Base-by-base conservation (phyloP, 2,888 invertebrate genomes). In the Tetragnatha montana region DNA sequence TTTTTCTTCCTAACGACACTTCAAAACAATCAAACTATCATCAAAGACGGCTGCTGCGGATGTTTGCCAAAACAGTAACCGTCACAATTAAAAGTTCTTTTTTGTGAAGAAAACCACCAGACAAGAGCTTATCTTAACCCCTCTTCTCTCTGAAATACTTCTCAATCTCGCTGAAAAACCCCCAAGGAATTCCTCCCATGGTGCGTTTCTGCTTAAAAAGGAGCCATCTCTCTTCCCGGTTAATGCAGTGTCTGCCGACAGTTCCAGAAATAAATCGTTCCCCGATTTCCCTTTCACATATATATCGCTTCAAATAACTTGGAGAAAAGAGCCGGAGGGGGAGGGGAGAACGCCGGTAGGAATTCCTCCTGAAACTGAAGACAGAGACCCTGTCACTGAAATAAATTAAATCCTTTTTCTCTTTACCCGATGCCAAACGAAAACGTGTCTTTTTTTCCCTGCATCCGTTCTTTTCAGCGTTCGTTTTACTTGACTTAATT, bases 241-340 rank as follows among this genome's bases (percentile, higher is more conserved):
- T 86, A 86, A 86, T 86, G 86, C 71, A 86, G 80, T 86, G 80
- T 86, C 86, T 86, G 86, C 80, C 86, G 86, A 73, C 86, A 80
- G 86, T 80, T 86, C 71, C 21, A 51, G 86, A 86, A 86, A 86
- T 80, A 80, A 86, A 86, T 86, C 73, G 86, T 79, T 86, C 86
- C 80, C 80, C 70, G 86, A 86, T 86, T 86, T 86, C 78, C 85
- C 78, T 73, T 81, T 73, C 80, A 80, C 80, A 70, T 86, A 79
- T 86, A 79, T 86, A 71, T 79, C 86, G 86, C 86, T 86, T 86
- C 73, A 68, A 74, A 86, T 80, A 86, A 86, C 74, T 74, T 74
- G 80, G 74, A 86, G 73, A 80, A 79, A 86, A 80, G 86, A 86
- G 22, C 51, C 73, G 22, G 35, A 79, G 10, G 68, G 68, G 76